Base-by-base conservation (phyloP, 2,113 vertebrate genomes). In the Leptobrachium ailaonicum region DNA sequence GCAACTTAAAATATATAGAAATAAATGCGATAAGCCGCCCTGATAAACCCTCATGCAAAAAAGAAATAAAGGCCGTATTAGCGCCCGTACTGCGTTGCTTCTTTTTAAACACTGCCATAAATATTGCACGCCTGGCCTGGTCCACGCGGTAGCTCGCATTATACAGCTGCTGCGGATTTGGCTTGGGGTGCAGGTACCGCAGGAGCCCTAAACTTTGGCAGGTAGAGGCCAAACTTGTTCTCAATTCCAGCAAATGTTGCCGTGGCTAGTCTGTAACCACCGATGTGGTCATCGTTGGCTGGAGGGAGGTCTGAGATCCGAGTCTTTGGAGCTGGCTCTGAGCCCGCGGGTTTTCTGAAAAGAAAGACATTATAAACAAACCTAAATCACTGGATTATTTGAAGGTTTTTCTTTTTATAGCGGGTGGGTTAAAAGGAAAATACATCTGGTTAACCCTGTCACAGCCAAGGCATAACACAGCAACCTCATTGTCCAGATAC, bases 181-280 rank as follows among this genome's bases (percentile, higher is more conserved):
- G 88, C 58, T 75, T 94, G 94, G 83, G 91, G 91, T 82, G 91
- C 87, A 45, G 86, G 60, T 47, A 83, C 72, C 32, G 6, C 87
- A 41, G 93, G 83, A 79, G 94, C 77, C 79, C 87, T 95, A 88
- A 98, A 98, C 86, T 96, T 98, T 41, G 97, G 96, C 84, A 99
- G 92, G 84, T 96, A 96, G 4, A 98, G 93, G 60, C 96, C 97
- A 73, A 98, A 98, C 86, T 98, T 99, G 83, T 95, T 95, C 88
- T 99, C 97, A 82, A 98, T 95, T 3, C 97, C 97, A 40, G 95
- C 95, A 79, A 99, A 98, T 0, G 97, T 98, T 71, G 96, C 94
- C 11, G 96, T 95, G 54, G 97, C 96, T 45, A 98, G 92, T 85
- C 89, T 92, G 88, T 98, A 98, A 84, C 97, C 97, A 9, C 97